phyloP scores from a whole-genome alignment of 2,797 vertebrate genomes.

The Syngnathus acus region DNA sequence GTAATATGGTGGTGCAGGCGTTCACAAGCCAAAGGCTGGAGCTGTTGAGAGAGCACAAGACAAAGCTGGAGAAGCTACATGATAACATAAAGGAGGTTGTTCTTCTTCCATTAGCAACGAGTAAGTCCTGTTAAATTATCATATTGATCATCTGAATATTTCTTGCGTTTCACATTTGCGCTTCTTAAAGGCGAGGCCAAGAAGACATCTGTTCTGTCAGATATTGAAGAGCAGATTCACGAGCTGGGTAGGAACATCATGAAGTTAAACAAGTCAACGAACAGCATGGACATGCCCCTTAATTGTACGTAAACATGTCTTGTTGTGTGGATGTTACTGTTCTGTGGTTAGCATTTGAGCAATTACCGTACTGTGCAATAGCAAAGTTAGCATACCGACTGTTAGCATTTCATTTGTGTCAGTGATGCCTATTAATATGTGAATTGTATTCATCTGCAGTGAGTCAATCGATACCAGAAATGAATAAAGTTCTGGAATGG shows the following conservation, averaged over 20 bases:
- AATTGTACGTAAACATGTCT: conserved; percentile 14
- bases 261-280: background rate
- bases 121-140: background rate
- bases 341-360: background rate
- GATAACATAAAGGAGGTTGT: conserved; percentile 3
- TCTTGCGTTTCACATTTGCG: background rate
- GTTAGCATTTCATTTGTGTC: background rate
- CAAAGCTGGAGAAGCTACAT: conserved; percentile 27
- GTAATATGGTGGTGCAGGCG: conserved; percentile 14
- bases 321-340: no score
- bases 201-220: conserved; percentile 3
- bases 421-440: background rate
- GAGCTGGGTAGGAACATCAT: conserved; percentile 24
- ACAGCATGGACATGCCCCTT: conserved; percentile 19
- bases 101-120: background rate
- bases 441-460: conserved; percentile 26
- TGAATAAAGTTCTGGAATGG: conserved; percentile 25
- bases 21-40: conserved; percentile 27
- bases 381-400: background rate
- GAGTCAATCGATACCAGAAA: background rate
- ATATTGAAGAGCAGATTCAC: conserved; percentile 26
- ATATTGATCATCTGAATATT: background rate
- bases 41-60: conserved; percentile 17
- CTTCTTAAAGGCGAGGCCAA: conserved; percentile 14
- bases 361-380: background rate